These are phyloP conservation scores for Cyclophora punctaria DNA, from an alignment of 2,888 invertebrate genomes.

Conservation along the genomic window DNA sequence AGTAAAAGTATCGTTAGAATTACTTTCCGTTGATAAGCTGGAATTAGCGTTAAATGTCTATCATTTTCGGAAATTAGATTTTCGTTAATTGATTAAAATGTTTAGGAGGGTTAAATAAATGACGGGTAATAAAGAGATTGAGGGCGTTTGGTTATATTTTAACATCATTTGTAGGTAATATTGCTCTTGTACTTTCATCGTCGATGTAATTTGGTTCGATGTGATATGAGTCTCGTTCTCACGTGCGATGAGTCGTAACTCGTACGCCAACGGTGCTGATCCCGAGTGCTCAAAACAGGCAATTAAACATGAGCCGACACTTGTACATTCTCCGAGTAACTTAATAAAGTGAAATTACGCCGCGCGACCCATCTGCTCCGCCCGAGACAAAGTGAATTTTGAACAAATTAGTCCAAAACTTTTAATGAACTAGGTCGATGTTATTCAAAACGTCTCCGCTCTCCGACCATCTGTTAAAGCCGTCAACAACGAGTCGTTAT, in stretches of 20 bases:
- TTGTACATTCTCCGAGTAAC: constrained; percentile 56
- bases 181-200: too few relatives aligned
- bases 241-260: constrained; percentile 10
- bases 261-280: constrained; percentile 22
- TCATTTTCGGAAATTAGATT: constrained; percentile 17
- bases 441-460: constrained; percentile 31
- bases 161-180: too few relatives aligned
- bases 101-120: too few relatives aligned
- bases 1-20: constrained; percentile 32
- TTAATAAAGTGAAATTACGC: constrained; percentile 66
- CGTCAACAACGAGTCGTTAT: constrained; percentile 11
- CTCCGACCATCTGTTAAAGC: constrained; percentile 19
- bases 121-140: too few relatives aligned
- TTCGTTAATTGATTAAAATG: neutral
- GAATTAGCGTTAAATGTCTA: constrained; percentile 21
- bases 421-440: constrained; percentile 49
- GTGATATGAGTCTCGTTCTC: too few relatives aligned
- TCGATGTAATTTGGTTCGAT: too few relatives aligned
- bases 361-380: constrained; percentile 62
- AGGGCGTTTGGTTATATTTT: too few relatives aligned
- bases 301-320: constrained; percentile 58
- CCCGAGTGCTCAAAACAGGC: constrained; percentile 47
- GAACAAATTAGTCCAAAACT: constrained; percentile 66
- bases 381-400: constrained; percentile 65
- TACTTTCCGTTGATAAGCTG: constrained; percentile 30